phyloP scores from a whole-genome alignment of 2,888 invertebrate genomes.

The Busseola fusca region DNA sequence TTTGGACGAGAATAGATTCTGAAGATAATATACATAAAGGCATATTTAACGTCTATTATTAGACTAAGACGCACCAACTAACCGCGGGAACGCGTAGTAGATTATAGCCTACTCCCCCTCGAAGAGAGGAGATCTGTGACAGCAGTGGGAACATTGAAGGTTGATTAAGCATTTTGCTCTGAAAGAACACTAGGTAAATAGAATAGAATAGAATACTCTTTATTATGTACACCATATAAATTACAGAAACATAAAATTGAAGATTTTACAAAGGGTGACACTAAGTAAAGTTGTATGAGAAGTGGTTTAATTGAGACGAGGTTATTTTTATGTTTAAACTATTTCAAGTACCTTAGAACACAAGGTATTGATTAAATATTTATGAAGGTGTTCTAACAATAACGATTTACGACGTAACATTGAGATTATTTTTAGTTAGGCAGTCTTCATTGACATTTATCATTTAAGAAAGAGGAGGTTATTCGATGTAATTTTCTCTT shows the following conservation, averaged over 20 bases:
- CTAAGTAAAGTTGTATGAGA: slow-evolving; percentile 4
- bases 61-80: slow-evolving; percentile 1
- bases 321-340: not conserved
- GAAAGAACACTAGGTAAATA: not conserved
- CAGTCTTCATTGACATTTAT: not conserved
- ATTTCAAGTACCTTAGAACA: not conserved
- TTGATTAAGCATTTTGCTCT: not conserved
- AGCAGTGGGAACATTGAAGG: not conserved
- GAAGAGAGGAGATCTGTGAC: not conserved
- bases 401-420: not conserved
- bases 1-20: slow-evolving; percentile 34
- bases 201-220: no score
- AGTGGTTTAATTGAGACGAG: not conserved
- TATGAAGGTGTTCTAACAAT: no score
- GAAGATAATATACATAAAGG: slow-evolving; percentile 4
- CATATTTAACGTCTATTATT: slow-evolving; percentile 12
- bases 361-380: not conserved
- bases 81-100: not conserved
- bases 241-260: no score
- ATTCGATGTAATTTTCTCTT: no score
- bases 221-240: no score
- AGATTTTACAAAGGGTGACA: no score
- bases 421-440: not conserved
- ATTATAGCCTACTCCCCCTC: not conserved
- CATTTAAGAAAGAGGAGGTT: not conserved